Evolutionary conservation across 2,797 vertebrate genomes (phyloP), one percentile per base, ranked within the genome.

Genomic region (Gephyroberyx darwinii): DNA sequence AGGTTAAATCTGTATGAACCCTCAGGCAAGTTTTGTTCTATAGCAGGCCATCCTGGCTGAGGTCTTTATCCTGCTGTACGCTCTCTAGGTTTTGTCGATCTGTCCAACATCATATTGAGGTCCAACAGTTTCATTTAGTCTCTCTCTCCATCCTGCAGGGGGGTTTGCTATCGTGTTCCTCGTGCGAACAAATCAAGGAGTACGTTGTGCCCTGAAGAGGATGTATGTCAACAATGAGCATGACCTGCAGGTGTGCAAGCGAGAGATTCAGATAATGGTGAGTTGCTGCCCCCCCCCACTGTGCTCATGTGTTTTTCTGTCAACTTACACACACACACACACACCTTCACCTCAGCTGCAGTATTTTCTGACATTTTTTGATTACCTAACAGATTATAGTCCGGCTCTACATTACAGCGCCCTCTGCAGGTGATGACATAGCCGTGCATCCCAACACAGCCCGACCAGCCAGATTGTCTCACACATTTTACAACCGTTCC

Each of bases 161-260:
- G 98, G 98, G 53, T 99, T 99, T 87, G 98, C 98, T 0, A 96
- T 99, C 0, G 98, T 99, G 77, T 99, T 99, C 82, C 95, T 99
- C 4, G 97, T 98, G 78, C 94, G 94, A 83, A 97, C 96, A 16
- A 96, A 94, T 87, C 98, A 96, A 78, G 96, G 96, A 17, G 90
- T 97, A 81, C 96, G 96, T 17, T 97, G 96, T 73, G 98, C 98
- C 79, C 95, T 99, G 85, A 99, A 99, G 93, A 94, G 98, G 87
- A 98, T 99, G 98, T 99, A 99, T 0, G 98, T 99, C 90, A 99
- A 99, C 86, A 98, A 98, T 0, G 98, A 99, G 81, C 91, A 99
- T 0, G 98, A 99, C 86, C 92, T 99, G 77, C 96, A 98, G 81
- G 96, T 99, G 84, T 99, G 97, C 95, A 97, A 98, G 86, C 90